These are phyloP conservation scores for Meles meles DNA, from an alignment of 2,113 vertebrate genomes.

Conservation along the genomic window DNA sequence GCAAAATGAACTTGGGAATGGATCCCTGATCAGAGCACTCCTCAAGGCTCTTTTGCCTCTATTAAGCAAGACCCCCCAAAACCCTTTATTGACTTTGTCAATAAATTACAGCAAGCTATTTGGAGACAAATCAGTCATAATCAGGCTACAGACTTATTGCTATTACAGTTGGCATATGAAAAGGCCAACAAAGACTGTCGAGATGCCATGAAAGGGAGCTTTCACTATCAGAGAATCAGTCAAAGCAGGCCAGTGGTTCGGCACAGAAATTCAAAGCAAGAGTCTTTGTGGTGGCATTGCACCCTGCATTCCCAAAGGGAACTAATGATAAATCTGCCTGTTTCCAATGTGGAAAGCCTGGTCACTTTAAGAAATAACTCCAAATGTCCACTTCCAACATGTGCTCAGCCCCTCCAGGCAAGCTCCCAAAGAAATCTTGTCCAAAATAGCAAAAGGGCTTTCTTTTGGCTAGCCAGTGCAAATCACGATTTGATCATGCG, in stretches of 20 bases:
- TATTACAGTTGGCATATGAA: neutral
- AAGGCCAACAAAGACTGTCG: neutral
- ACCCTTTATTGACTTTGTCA: neutral
- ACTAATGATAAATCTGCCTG: neutral
- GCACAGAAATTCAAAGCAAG: neutral
- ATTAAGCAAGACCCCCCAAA: neutral
- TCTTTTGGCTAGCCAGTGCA: neutral
- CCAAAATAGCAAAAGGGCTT: neutral
- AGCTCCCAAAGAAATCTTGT: neutral
- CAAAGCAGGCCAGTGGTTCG: neutral
- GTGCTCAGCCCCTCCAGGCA: neutral
- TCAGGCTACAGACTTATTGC: neutral
- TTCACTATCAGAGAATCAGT: neutral
- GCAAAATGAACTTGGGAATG: neutral
- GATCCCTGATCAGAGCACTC: neutral
- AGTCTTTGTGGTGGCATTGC: neutral
- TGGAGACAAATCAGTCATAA: neutral
- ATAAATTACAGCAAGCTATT: neutral
- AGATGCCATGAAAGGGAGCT: neutral
- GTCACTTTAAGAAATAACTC: neutral
- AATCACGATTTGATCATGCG: neutral
- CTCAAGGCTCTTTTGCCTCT: neutral
- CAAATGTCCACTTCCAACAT: neutral
- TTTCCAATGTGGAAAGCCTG: neutral
- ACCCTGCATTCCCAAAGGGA: neutral